Evolutionary conservation across 2,113 vertebrate genomes (phyloP).

Genomic region (Passer domesticus): DNA sequence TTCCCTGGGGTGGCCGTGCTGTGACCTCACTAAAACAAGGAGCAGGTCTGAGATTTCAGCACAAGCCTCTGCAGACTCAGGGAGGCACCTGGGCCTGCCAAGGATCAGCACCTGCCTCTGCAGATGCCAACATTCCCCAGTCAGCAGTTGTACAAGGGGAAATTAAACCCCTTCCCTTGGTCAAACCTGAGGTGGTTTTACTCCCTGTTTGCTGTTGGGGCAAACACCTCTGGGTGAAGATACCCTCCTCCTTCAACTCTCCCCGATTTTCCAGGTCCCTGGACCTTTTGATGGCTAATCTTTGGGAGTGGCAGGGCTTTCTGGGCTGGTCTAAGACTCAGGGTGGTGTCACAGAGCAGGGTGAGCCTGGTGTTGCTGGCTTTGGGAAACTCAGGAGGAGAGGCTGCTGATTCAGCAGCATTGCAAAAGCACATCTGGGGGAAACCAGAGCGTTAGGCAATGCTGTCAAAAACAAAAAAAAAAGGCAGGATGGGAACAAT

Average conservation of each 20-base stretch:
- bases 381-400: not conserved
- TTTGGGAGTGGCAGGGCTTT: not conserved
- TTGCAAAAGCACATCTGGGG: not conserved
- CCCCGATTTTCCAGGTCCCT: not conserved
- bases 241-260: not conserved
- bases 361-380: not conserved
- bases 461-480: constrained; percentile 1
- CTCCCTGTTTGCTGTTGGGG: rapidly evolving
- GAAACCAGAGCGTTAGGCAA: not conserved
- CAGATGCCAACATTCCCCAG: not conserved
- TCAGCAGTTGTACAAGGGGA: too few relatives aligned
- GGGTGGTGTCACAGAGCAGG: not conserved
- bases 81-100: not conserved
- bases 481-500: not conserved
- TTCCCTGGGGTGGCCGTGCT: not conserved
- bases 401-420: not conserved
- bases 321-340: not conserved
- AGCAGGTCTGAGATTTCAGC: not conserved
- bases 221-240: not conserved
- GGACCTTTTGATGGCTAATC: not conserved
- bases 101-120: not conserved
- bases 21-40: not conserved
- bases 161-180: not conserved
- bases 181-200: not conserved
- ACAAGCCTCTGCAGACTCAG: not conserved